These are phyloP conservation scores for Phycodurus eques DNA, from an alignment of 2,113 vertebrate genomes.

Conservation along the genomic window DNA sequence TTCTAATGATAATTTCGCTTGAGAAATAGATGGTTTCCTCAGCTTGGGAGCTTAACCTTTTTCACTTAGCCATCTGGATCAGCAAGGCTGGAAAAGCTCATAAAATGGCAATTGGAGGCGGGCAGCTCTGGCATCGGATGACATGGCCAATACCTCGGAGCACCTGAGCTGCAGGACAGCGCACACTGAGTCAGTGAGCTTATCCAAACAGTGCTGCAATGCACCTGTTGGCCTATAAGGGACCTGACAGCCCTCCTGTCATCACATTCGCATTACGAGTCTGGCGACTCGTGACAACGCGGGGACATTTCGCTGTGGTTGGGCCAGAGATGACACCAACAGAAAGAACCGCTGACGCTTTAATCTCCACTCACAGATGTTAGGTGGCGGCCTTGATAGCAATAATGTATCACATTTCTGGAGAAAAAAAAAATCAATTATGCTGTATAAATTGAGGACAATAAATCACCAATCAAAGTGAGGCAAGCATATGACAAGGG, in stretches of 20 bases:
- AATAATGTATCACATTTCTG: constrained; percentile 13
- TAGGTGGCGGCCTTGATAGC: constrained; percentile 23
- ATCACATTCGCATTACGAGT: constrained; percentile 60
- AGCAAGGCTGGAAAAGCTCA: too few species aligned
- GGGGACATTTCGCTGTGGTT: constrained; percentile 42
- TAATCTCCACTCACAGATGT: constrained; percentile 54
- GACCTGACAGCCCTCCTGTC: constrained; percentile 53
- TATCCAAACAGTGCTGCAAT: constrained; percentile 36
- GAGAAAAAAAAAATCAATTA: background rate
- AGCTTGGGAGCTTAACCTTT: too few species aligned
- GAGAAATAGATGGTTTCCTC: too few species aligned
- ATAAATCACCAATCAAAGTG: constrained; percentile 15
- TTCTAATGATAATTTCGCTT: too few species aligned
- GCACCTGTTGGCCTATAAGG: constrained; percentile 55
- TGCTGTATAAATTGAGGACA: constrained; percentile 9
- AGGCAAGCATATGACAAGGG: constrained; percentile 6
- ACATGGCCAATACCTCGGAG: constrained; percentile 16
- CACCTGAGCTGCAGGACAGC: constrained; percentile 20
- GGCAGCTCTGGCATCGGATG: constrained; percentile 2
- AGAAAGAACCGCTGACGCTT: constrained; percentile 37
- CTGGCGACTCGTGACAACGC: constrained; percentile 16
- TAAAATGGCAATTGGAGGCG: too few species aligned
- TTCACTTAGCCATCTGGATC: too few species aligned
- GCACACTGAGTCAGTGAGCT: constrained; percentile 9
- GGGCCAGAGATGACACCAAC: constrained; percentile 40